Base-by-base conservation (phyloP, 2,113 vertebrate species). In the Eublepharis macularius region DNA sequence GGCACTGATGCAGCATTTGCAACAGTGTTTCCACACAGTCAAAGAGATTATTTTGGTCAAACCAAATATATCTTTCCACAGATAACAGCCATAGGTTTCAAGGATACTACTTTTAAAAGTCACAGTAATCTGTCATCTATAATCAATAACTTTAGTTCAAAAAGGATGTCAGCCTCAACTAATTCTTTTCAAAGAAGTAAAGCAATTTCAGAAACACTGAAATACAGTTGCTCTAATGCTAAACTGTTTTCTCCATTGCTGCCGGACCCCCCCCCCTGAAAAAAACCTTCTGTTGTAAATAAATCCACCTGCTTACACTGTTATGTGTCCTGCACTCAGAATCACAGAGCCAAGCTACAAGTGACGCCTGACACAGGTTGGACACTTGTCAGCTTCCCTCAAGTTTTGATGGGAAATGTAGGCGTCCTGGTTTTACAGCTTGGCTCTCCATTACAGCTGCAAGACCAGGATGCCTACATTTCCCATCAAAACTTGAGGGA, bases 31-130 rank as follows among this genome's bases (percentile, higher is more conserved):
- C 66, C 70, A 43, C 78, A 63, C 65, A 74, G 3, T 85, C 39
- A 11, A 81, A 91, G 88, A 92, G 86, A 91, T 78, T 85, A 85
- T 88, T 88, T 86, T 91, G 84, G 81, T 90, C 79, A 88, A 91
- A 91, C 89, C 82, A 92, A 78, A 84, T 75, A 45, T 84, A 60
- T 83, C 69, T 77, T 84, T 70, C 91, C 86, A 89, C 82, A 89
- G 7, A 51, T 75, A 83, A 77, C 77, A 83, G 80, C 84, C 86
- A 36, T 75, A 39, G 81, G 85, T 83, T 36, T 11, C 0, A 21
- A 86, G 88, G 87, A 90, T 87, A 88, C 57, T 79, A 63, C 57
- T 9, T 45, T 0, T 60, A 16, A 76, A 84, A 72, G 80, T 83
- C 77, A 83, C 80, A 87, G 84, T 83, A 45, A 81, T 84, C 87